These are phyloP conservation scores for Drosophila colorata DNA, from an alignment of 2,888 invertebrate species.

Conservation along the genomic window DNA sequence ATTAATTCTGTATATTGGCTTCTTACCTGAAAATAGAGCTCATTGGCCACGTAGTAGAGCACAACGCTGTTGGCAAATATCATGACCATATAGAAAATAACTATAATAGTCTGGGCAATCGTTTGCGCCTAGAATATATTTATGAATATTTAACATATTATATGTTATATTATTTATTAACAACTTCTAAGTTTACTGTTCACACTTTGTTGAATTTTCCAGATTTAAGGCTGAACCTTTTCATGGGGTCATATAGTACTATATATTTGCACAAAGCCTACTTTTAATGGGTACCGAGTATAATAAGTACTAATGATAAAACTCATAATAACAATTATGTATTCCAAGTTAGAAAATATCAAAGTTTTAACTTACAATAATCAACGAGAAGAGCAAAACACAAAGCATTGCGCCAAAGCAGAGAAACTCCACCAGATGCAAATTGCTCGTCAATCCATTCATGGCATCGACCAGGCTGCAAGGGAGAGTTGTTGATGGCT, in stretches of 20 bases:
- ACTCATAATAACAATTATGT: neutral
- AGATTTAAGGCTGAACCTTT: too few relatives aligned
- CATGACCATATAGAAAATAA: slow-evolving; percentile 75
- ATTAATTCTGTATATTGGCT: too few relatives aligned
- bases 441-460: slow-evolving; percentile 63
- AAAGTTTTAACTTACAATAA: slow-evolving; percentile 65
- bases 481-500: neutral
- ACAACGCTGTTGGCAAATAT: slow-evolving; percentile 76
- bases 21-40: slow-evolving; percentile 71
- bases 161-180: too few relatives aligned
- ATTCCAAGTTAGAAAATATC: too few relatives aligned
- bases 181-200: too few relatives aligned
- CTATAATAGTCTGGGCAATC: slow-evolving; percentile 68
- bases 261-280: too few relatives aligned
- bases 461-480: slow-evolving; percentile 52
- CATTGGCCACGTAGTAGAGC: slow-evolving; percentile 79
- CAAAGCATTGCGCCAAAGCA: slow-evolving; percentile 80
- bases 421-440: slow-evolving; percentile 70
- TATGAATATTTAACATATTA: neutral
- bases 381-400: slow-evolving; percentile 77
- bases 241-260: too few relatives aligned
- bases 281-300: too few relatives aligned
- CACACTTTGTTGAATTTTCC: too few relatives aligned
- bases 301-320: neutral
- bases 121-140: slow-evolving; percentile 60